A percentile compares a stretch with the other conserved stretches of the same genome.
Evolutionary conservation across 2,797 vertebrate genomes (phyloP).

Genomic region (Trachurus trachurus): DNA sequence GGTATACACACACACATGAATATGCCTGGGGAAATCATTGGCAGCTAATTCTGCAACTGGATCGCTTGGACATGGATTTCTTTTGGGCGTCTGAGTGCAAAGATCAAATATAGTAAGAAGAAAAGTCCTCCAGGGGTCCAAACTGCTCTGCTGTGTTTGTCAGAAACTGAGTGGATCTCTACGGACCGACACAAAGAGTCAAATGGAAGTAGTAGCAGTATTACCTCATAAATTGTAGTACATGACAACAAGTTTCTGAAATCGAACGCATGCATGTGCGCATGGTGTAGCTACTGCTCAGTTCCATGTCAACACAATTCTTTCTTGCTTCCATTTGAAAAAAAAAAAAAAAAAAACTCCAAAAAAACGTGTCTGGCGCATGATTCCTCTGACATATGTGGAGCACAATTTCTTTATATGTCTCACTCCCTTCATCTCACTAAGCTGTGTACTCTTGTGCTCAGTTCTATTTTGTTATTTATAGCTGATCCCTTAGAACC

Average conservation of each 20-base stretch:
- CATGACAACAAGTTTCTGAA: constrained; percentile 49
- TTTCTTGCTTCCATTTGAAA: constrained; percentile 48
- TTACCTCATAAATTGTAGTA: constrained; percentile 38
- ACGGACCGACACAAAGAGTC: constrained; percentile 17
- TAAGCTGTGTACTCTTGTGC: constrained; percentile 44
- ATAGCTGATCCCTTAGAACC: constrained; percentile 80
- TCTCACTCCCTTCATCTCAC: constrained; percentile 72
- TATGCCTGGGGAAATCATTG: constrained; percentile 81
- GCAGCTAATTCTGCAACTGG: constrained; percentile 75
- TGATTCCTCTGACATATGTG: constrained; percentile 73
- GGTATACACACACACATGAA: constrained; percentile 50
- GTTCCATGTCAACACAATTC: constrained; percentile 55
- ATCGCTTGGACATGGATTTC: constrained; percentile 76
- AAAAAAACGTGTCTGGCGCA: constrained; percentile 56
- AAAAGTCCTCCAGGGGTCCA: constrained; percentile 35
- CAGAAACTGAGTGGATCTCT: constrained; percentile 44
- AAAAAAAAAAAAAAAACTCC: constrained; percentile 22
- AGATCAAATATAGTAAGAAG: constrained; percentile 65
- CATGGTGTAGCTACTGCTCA: constrained; percentile 25
- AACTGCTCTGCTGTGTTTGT: constrained; percentile 42
- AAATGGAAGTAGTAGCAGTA: constrained; percentile 21
- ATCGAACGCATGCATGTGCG: constrained; percentile 19
- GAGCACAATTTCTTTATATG: constrained; percentile 69
- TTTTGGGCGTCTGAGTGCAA: constrained; percentile 48
- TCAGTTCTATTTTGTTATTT: constrained; percentile 79